Evolutionary conservation across 1,140 invertebrate genomes (phyloP).

Genomic region (Drosophila nigrodunni): DNA sequence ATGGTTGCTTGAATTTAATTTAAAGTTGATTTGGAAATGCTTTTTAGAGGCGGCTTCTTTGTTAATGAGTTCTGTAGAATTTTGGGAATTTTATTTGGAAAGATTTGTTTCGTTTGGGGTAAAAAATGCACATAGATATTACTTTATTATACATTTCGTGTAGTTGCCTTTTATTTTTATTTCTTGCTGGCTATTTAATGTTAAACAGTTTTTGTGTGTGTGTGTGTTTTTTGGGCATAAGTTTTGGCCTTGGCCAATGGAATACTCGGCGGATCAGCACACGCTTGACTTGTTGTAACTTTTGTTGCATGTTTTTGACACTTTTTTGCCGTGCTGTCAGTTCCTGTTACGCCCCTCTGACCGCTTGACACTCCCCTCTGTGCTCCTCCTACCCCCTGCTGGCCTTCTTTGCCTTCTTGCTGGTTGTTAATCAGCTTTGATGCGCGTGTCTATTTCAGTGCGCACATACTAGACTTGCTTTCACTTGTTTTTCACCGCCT

Average conservation of each 20-base stretch:
- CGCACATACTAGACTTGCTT: conserved; percentile 17
- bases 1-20: too few relatives aligned
- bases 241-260: conserved; percentile 24
- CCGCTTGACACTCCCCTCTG: neutral
- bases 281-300: conserved; percentile 78
- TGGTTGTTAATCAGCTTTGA: conserved; percentile 75
- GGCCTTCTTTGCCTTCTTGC: conserved; percentile 10
- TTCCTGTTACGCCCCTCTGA: conserved; percentile 13
- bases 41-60: too few relatives aligned
- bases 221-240: conserved; percentile 32
- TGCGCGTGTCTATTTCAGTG: conserved; percentile 53
- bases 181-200: conserved; percentile 56
- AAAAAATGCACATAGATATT: conserved; percentile 1
- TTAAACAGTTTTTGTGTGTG: conserved; percentile 31
- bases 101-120: neutral
- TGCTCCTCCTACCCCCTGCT: neutral
- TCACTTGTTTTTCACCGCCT: conserved; percentile 43
- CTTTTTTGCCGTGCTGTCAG: conserved; percentile 57
- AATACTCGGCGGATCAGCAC: conserved; percentile 65
- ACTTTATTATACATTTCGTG: neutral
- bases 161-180: neutral
- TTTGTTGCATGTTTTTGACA: conserved; percentile 71
- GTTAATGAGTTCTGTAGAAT: too few relatives aligned
- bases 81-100: neutral
- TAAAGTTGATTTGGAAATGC: too few relatives aligned